A percentile compares a stretch with the other conserved stretches of the same genome.
phyloP scores from a whole-genome alignment of 2,888 invertebrate genomes.

The Trimorus sp. region DNA sequence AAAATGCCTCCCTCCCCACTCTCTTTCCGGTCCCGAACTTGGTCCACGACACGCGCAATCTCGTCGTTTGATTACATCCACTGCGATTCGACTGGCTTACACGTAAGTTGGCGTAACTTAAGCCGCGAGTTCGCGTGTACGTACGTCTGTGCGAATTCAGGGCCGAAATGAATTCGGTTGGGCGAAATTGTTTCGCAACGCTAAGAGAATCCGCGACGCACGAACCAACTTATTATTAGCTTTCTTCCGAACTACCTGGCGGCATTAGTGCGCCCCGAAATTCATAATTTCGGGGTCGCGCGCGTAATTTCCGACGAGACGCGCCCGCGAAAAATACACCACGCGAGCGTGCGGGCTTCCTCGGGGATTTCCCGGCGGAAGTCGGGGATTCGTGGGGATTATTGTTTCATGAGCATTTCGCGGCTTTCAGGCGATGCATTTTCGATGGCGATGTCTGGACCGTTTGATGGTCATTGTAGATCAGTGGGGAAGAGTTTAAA shows the following conservation, averaged over 20 bases:
- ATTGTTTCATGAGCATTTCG: no score
- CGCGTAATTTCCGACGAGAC: no score
- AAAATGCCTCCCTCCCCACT: no score
- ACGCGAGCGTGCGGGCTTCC: no score
- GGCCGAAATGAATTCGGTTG: constrained; percentile 62
- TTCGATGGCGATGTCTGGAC: no score
- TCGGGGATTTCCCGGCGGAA: no score
- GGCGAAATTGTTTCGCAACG: constrained; percentile 45
- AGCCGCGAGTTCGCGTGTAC: constrained; percentile 66
- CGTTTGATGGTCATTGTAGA: no score
- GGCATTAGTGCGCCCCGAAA: constrained; percentile 19
- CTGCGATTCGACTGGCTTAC: constrained; percentile 74
- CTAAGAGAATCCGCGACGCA: constrained; percentile 39
- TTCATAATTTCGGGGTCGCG: background rate
- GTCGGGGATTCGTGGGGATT: no score
- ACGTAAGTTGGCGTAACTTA: constrained; percentile 73
- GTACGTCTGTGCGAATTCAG: constrained; percentile 47
- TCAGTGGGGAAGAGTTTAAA: no score
- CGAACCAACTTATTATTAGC: constrained; percentile 52
- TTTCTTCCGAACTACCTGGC: constrained; percentile 33
- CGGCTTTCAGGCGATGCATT: no score
- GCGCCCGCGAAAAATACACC: no score
- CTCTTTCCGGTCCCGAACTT: constrained; percentile 32
- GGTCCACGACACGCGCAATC: constrained; percentile 69
- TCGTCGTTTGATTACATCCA: constrained; percentile 76